A percentile compares a stretch with the other conserved stretches of the same genome.
Conservation (phyloP, 2,888 invertebrate species). For the Temnothorax ravouxi region DNA sequence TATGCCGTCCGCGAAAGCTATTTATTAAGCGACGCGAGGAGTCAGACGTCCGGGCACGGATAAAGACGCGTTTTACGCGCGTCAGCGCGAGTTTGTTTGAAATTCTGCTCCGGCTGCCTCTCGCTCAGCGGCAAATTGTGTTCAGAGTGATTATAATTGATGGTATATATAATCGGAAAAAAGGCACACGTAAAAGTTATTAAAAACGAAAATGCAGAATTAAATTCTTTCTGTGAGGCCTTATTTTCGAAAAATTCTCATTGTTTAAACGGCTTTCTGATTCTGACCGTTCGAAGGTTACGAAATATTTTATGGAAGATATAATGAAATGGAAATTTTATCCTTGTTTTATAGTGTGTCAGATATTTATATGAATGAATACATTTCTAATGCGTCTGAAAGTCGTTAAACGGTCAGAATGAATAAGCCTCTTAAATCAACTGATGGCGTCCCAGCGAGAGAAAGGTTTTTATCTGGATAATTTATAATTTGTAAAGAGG, state of each 20-base stretch:
- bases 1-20: slow-evolving; percentile 74
- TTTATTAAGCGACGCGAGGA: slow-evolving; percentile 69
- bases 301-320: background rate
- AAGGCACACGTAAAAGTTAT: background rate
- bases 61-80: slow-evolving; percentile 70
- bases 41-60: slow-evolving; percentile 52
- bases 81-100: slow-evolving; percentile 67
- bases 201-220: background rate
- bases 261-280: background rate
- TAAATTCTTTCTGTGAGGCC: background rate
- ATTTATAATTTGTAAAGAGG: background rate
- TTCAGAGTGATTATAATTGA: background rate
- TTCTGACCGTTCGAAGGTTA: background rate
- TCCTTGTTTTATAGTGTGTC: background rate
- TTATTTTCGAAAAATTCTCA: background rate
- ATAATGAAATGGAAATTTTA: background rate
- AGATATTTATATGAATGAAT: background rate
- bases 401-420: background rate
- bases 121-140: background rate
- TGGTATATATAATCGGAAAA: background rate
- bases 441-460: background rate
- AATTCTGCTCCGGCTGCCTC: slow-evolving; percentile 51
- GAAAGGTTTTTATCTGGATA: background rate
- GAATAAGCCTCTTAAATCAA: background rate
- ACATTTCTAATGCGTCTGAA: background rate